Conservation (phyloP, 1,140 invertebrate genomes). For the Saxidomus purpurata region DNA sequence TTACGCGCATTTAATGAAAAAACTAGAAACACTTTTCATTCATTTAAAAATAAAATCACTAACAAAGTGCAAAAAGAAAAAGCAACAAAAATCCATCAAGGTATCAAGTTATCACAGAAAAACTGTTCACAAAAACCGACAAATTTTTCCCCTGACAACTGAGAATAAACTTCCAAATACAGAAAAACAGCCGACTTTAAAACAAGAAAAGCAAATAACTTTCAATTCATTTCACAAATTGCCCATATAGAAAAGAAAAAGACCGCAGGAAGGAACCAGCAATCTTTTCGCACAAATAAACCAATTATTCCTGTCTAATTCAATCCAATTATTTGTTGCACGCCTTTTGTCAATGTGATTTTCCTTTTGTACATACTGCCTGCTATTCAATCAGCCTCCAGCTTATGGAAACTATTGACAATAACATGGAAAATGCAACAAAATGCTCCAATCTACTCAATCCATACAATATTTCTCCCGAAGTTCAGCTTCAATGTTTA, state of each 20-base stretch:
- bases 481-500: not conserved
- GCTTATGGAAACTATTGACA: not conserved
- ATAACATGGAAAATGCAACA: conserved; percentile 7
- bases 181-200: not conserved
- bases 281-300: conserved; percentile 18
- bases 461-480: not conserved
- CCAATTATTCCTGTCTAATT: conserved; percentile 26
- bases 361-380: not conserved
- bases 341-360: conserved; percentile 12
- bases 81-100: no score
- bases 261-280: not conserved
- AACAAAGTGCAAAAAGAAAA: no score
- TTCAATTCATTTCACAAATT: conserved; percentile 33
- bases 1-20: no score
- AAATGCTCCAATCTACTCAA: not conserved
- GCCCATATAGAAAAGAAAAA: not conserved
- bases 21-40: no score
- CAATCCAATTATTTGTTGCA: conserved; percentile 27
- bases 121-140: not conserved
- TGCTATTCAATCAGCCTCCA: not conserved
- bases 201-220: conserved; percentile 6
- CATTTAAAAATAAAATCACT: no score
- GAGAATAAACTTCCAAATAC: no score
- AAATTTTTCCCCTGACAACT: not conserved
- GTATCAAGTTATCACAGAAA: no score